Conservation (phyloP, 2,113 vertebrate genomes). For the Mus musculus region DNA sequence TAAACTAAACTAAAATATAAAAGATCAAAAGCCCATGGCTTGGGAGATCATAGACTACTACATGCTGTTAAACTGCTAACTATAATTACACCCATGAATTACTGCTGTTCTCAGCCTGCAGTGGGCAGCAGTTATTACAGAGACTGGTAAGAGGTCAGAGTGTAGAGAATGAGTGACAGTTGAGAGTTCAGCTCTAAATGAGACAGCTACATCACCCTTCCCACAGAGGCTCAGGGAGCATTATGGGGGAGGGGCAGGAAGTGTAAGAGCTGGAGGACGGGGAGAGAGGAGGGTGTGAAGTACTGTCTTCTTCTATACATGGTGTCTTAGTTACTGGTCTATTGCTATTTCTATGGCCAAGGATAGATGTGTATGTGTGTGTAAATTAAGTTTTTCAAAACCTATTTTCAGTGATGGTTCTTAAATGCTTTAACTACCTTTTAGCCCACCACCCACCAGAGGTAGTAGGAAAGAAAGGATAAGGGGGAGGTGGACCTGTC, state of each 20-base stretch:
- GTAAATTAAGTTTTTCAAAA: too few relatives aligned
- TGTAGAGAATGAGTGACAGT: background rate
- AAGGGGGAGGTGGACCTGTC: too few relatives aligned
- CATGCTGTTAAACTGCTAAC: background rate
- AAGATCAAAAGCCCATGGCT: background rate
- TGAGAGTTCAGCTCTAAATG: background rate
- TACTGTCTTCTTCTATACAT: background rate
- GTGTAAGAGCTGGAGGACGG: background rate
- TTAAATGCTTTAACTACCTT: too few relatives aligned
- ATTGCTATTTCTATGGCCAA: too few relatives aligned
- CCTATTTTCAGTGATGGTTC: too few relatives aligned
- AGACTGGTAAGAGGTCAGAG: background rate
- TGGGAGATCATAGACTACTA: background rate
- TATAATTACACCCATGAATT: background rate
- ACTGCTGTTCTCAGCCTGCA: background rate
- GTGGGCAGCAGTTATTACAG: background rate
- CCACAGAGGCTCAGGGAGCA: background rate
- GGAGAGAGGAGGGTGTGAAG: background rate
- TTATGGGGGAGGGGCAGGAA: background rate
- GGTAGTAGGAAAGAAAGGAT: too few relatives aligned
- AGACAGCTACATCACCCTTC: background rate
- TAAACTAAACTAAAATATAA: background rate
- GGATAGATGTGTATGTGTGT: too few relatives aligned
- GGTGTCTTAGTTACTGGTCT: background rate
- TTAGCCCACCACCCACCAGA: too few relatives aligned